A percentile compares a stretch with the other conserved stretches of the same genome.
These are phyloP conservation scores for Haliclystus octoradiatus DNA, from an alignment of 30 jellyfish, hydroid and myxozoan species.

Conservation along the genomic window DNA sequence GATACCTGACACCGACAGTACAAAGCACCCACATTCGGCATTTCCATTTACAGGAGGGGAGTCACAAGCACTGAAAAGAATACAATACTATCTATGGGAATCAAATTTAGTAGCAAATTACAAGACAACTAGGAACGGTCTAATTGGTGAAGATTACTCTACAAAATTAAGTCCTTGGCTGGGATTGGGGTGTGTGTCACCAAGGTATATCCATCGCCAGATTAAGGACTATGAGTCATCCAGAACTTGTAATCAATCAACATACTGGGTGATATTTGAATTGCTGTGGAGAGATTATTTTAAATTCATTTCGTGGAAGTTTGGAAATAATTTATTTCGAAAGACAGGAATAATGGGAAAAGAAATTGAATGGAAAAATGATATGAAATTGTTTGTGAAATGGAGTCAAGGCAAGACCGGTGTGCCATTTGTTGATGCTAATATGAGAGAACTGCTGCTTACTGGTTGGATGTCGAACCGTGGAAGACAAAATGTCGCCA, in stretches of 20 bases:
- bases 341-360: constrained; percentile 51
- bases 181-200: constrained; percentile 51
- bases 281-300: constrained; percentile 63
- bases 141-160: constrained; percentile 44
- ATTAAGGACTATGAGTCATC: constrained; percentile 9
- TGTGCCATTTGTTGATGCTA: constrained; percentile 71
- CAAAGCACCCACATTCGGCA: constrained; percentile 30
- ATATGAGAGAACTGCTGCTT: constrained; percentile 41
- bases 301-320: constrained; percentile 35
- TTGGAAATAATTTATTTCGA: constrained; percentile 37
- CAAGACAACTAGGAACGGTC: constrained; percentile 56
- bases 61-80: constrained; percentile 15
- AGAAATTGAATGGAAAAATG: constrained; percentile 31
- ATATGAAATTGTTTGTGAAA: constrained; percentile 26
- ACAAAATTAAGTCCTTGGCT: constrained; percentile 70
- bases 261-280: constrained; percentile 66
- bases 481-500: constrained; percentile 65
- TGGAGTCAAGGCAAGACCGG: constrained; percentile 66
- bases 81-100: constrained; percentile 36
- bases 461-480: constrained; percentile 85
- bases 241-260: constrained; percentile 29
- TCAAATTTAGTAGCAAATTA: constrained; percentile 42
- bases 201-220: constrained; percentile 24
- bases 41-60: constrained; percentile 41
- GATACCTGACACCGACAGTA: neutral